phyloP scores from a whole-genome alignment of 2,797 vertebrate species.

The Muraenolepis orangiensis region DNA sequence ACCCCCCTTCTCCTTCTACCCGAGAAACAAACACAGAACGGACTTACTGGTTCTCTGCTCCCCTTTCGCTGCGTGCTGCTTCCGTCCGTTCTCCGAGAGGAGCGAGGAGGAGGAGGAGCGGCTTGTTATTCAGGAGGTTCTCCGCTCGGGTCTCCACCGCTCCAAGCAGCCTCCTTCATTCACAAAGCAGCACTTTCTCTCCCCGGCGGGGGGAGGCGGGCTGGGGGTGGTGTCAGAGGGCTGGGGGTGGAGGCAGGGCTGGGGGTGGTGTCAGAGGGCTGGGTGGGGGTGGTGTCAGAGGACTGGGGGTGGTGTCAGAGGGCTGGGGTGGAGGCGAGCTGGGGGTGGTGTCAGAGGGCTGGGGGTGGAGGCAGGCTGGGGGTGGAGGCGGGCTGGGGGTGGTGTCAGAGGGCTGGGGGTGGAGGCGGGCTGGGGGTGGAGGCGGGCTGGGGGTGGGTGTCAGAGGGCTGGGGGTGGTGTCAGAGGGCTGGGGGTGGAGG shows the following conservation, averaged over 20 bases:
- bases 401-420: no score
- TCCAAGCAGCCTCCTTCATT: constrained; percentile 48
- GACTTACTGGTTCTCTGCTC: constrained; percentile 41
- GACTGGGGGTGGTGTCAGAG: no score
- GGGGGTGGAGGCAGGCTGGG: no score
- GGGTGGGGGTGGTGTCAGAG: no score
- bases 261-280: background rate
- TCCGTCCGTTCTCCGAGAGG: constrained; percentile 3
- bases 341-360: no score
- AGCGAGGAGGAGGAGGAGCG: background rate
- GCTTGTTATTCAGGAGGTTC: constrained; percentile 4
- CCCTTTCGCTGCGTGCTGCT: constrained; percentile 17
- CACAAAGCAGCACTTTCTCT: constrained; percentile 73
- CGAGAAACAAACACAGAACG: constrained; percentile 20
- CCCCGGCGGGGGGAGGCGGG: constrained; percentile 62
- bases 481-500: no score
- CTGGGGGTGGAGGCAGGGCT: background rate
- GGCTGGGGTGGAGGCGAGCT: no score
- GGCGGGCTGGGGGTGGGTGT: no score
- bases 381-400: no score
- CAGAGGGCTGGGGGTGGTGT: no score
- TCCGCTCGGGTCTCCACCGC: constrained; percentile 57
- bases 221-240: background rate
- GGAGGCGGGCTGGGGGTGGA: no score
- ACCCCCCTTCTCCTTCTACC: background rate